phyloP scores from a whole-genome alignment of 2,797 vertebrate species.

The Eupleurogrammus muticus region DNA sequence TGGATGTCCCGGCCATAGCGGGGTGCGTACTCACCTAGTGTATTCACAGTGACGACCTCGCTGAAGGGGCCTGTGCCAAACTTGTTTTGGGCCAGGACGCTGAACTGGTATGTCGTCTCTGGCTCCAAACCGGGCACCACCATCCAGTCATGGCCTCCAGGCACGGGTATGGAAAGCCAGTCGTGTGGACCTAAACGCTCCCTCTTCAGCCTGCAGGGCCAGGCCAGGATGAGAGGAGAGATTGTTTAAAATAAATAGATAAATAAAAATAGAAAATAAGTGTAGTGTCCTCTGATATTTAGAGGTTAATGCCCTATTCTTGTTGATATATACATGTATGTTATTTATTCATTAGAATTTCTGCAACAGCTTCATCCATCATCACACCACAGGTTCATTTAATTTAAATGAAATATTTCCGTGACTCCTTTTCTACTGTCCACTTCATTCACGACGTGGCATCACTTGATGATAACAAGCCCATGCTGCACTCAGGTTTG shows the following conservation, averaged over 20 bases:
- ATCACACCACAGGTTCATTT: too few relatives aligned
- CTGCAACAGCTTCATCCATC: conserved; percentile 2
- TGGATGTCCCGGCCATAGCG: background rate
- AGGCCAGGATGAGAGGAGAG: conserved; percentile 32
- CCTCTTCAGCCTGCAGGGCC: conserved; percentile 86
- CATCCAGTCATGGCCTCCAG: conserved; percentile 85
- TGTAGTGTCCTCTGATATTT: background rate
- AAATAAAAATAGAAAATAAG: background rate
- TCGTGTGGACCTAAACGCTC: conserved; percentile 89
- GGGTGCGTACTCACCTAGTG: conserved; percentile 84
- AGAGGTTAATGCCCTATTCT: too few relatives aligned
- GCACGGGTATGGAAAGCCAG: conserved; percentile 91
- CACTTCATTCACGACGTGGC: conserved; percentile 35
- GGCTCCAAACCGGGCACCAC: conserved; percentile 91
- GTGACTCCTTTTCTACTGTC: conserved; percentile 6
- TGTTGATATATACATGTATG: too few relatives aligned
- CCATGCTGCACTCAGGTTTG: conserved; percentile 70
- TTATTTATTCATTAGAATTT: background rate
- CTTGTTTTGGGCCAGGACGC: conserved; percentile 95
- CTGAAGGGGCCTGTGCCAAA: conserved; percentile 97
- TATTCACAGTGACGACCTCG: conserved; percentile 93
- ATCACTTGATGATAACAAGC: conserved; percentile 54
- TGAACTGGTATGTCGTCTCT: conserved; percentile 93
- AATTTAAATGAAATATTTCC: background rate
- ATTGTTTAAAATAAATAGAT: background rate